Percentiles rank a stretch among this genome's conserved stretches.
phyloP scores from a whole-genome alignment of 2,888 invertebrate genomes.

The Allophyes oxyacanthae region DNA sequence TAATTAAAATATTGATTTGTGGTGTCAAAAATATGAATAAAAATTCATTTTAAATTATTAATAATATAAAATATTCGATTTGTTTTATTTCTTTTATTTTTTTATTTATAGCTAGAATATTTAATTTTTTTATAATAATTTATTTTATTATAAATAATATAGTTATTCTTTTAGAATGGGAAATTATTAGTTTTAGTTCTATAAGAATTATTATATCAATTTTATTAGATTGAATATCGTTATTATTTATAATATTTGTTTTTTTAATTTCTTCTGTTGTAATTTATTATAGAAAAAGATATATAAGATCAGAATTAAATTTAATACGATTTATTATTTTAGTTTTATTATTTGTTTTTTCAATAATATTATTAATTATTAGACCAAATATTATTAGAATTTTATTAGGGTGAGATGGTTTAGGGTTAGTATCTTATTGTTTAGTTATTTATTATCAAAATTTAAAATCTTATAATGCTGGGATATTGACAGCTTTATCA shows the following conservation, averaged over 20 bases:
- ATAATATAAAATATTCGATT: slow-evolving; percentile 79
- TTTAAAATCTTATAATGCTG: slow-evolving; percentile 91
- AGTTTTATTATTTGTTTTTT: slow-evolving; percentile 91
- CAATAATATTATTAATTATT: slow-evolving; percentile 92
- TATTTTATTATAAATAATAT: slow-evolving; percentile 84
- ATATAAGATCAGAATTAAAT: slow-evolving; percentile 90
- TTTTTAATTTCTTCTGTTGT: slow-evolving; percentile 91
- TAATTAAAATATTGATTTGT: slow-evolving; percentile 92
- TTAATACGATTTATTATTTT: slow-evolving; percentile 91
- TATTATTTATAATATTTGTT: slow-evolving; percentile 91
- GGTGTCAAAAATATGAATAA: slow-evolving; percentile 88
- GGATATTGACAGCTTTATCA: slow-evolving; percentile 92
- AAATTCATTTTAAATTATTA: slow-evolving; percentile 85
- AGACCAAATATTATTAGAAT: slow-evolving; percentile 92
- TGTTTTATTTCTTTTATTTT: slow-evolving; percentile 86
- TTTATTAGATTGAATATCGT: slow-evolving; percentile 91
- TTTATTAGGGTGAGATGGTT: slow-evolving; percentile 93
- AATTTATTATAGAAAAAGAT: slow-evolving; percentile 90
- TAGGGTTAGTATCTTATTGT: slow-evolving; percentile 92
- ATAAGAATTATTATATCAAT: slow-evolving; percentile 84
- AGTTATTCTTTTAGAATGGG: slow-evolving; percentile 87
- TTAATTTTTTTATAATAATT: slow-evolving; percentile 77
- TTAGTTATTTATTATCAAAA: slow-evolving; percentile 93
- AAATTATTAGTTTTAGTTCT: slow-evolving; percentile 86
- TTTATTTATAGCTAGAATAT: slow-evolving; percentile 82